A percentile compares a stretch with the other conserved stretches of the same genome.
Conservation (phyloP, 1,140 invertebrate species). For the Yoshiicerus persimilis region DNA sequence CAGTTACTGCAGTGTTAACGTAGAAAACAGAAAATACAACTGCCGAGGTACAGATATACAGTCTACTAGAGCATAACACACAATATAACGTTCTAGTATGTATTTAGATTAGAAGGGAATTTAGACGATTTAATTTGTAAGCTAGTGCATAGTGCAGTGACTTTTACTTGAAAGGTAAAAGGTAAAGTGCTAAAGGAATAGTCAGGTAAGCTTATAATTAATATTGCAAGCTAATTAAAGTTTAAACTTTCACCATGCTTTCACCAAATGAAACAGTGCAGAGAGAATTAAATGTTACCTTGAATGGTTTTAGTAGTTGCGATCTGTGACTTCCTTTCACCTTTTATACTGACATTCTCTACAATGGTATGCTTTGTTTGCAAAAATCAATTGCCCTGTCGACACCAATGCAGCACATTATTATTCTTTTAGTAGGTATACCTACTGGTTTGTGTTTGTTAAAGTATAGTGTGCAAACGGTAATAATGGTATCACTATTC, state of each 20-base stretch:
- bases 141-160: not conserved
- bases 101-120: no score
- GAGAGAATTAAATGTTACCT: not conserved
- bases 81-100: no score
- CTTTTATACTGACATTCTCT: not conserved
- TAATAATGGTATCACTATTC: no score
- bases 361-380: not conserved
- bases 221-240: not conserved
- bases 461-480: no score
- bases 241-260: not conserved
- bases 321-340: not conserved
- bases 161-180: not conserved
- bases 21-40: no score
- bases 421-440: not conserved
- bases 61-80: no score
- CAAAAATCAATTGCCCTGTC: not conserved
- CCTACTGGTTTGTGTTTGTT: no score
- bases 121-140: not conserved
- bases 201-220: not conserved
- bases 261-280: not conserved
- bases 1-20: no score
- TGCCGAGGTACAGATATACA: no score
- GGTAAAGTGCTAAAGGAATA: not conserved
- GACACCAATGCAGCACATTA: not conserved
- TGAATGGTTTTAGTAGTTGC: not conserved